These are phyloP conservation scores for Harpalus rufipes DNA, from an alignment of 2,888 invertebrate genomes.

Conservation along the genomic window DNA sequence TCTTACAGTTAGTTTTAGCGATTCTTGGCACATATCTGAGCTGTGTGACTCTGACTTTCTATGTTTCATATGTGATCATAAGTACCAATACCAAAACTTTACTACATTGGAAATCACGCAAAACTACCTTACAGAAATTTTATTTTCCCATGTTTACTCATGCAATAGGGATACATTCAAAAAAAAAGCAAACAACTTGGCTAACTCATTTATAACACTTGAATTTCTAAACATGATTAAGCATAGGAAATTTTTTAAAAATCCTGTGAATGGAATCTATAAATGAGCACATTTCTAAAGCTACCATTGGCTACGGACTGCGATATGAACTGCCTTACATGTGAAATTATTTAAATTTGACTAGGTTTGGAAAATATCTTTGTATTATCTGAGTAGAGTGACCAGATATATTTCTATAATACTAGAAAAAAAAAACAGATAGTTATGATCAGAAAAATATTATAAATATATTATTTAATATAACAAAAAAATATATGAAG, in stretches of 20 bases:
- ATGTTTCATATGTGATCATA: background rate
- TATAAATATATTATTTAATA: too few relatives aligned
- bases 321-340: constrained; percentile 7
- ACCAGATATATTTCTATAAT: too few relatives aligned
- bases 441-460: too few relatives aligned
- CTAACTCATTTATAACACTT: background rate
- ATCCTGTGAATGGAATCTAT: constrained; percentile 1
- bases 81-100: background rate
- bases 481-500: too few relatives aligned
- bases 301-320: constrained; percentile 4
- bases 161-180: background rate
- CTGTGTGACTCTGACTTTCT: constrained; percentile 43
- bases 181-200: background rate
- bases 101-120: constrained; percentile 3
- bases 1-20: constrained; percentile 53
- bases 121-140: background rate
- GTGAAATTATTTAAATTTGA: background rate
- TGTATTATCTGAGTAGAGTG: background rate
- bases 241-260: background rate
- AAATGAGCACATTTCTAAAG: background rate
- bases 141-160: constrained; percentile 22
- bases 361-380: background rate
- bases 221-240: background rate
- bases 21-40: constrained; percentile 60
- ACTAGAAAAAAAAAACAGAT: too few relatives aligned